Evolutionary conservation across 2,888 invertebrate genomes (phyloP), one percentile per base, ranked within the genome.

Genomic region (Limnephilus marmoratus): DNA sequence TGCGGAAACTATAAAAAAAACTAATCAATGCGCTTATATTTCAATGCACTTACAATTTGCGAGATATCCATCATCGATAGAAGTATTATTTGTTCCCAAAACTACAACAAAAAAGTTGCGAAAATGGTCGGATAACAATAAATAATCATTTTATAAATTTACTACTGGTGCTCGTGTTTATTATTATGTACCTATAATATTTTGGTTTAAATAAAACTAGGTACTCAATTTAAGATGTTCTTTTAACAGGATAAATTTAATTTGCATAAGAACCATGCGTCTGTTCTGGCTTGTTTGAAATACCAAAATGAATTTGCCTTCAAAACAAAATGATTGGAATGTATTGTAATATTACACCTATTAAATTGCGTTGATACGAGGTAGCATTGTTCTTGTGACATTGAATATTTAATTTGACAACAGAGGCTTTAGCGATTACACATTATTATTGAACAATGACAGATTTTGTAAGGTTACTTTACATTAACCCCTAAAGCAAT

Each of bases 311-410:
- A n/a, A 68, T 2, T 15, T 68, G 68, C 24, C 68, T 68, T 7
- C 5, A 1, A 18, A 53, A 53, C 9, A 68, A 68, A 68, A 68
- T 68, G 68, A 24, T 18, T 18, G 5, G 4, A 13, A 45, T 41
- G 11, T 41, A 24, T 68, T 18, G 1, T 68, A 18, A 7, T 68
- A 24, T n/a, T 18, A 68, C 24, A 0, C 45, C 45, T 45, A 45
- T 45, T 45, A 45, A 12, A 45, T 45, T 45, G 45, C 11, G 11
- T 45, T 45, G 2, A 45, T 45, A 12, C 5, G 18, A 68, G 53
- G 53, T 18, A 68, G 7, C 83, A 83, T 83, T 37, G 34, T 83
- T 83, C 83, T 41, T 24, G 41, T 83, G 83, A 83, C 83, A 83
- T 83, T 83, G 83, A 34, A 37, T 37, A 83, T 37, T 24, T 83